A percentile compares a stretch with the other conserved stretches of the same genome.
phyloP scores from a whole-genome alignment of 2,797 vertebrate species.

The Gallinago nigripennis region DNA sequence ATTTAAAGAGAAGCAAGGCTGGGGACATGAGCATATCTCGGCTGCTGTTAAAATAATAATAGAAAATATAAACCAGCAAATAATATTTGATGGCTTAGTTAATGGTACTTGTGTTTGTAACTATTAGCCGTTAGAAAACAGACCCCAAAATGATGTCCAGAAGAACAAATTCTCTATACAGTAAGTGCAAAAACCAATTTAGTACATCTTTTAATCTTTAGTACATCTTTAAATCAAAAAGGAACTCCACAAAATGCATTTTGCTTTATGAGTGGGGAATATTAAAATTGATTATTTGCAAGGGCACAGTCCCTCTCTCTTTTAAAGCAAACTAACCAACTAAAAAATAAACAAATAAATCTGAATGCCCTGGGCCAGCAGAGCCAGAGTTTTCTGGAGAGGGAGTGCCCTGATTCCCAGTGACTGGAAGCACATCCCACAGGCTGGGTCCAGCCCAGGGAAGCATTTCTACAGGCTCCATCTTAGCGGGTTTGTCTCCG shows the following conservation, averaged over 20 bases:
- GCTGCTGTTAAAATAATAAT: not conserved
- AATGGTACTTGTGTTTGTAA: not conserved
- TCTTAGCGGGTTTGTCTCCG: not conserved
- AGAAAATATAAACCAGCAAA: not conserved
- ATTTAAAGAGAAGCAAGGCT: not conserved
- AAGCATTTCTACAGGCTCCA: not conserved
- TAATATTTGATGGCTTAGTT: not conserved
- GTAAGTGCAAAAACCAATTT: not conserved
- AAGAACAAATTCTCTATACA: not conserved
- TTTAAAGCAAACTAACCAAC: not conserved
- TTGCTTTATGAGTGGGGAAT: not conserved
- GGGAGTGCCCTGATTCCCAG: not conserved
- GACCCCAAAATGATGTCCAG: not conserved
- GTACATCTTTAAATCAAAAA: not conserved
- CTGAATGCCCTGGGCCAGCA: not conserved
- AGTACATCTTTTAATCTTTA: not conserved
- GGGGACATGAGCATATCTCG: not conserved
- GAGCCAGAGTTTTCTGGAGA: not conserved
- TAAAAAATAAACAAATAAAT: too few relatives aligned
- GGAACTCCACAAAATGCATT: not conserved
- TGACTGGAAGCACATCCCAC: rapidly evolving
- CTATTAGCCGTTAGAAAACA: not conserved
- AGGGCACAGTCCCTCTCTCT: not conserved
- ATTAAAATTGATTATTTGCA: not conserved
- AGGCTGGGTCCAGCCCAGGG: rapidly evolving